Evolutionary conservation across 2,113 vertebrate species (phyloP).

Genomic region (Apteryx mantelli): DNA sequence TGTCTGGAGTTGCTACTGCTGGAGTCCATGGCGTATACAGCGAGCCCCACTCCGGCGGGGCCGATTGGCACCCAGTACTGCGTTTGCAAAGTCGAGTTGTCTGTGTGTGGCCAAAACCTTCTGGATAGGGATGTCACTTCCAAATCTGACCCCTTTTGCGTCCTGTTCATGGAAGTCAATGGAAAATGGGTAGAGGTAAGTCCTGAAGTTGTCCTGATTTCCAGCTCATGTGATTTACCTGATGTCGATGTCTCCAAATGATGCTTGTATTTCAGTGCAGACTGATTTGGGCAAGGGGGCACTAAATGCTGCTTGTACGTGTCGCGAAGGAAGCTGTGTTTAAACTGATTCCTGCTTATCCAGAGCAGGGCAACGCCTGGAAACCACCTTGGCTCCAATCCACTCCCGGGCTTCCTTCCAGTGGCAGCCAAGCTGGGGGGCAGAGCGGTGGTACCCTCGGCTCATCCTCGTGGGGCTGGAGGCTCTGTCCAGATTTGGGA

Average conservation of each 20-base stretch:
- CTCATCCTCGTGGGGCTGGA: too few relatives aligned
- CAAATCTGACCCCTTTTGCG: slow-evolving; percentile 98
- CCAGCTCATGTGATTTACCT: neutral
- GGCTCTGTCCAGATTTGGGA: neutral
- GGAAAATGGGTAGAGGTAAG: slow-evolving; percentile 96
- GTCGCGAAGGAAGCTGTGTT: too few relatives aligned
- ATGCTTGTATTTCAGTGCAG: neutral
- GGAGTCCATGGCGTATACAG: slow-evolving; percentile 87
- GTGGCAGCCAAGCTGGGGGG: too few relatives aligned
- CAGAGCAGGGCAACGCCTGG: too few relatives aligned
- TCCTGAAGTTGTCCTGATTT: neutral
- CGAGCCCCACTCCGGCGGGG: slow-evolving; percentile 45
- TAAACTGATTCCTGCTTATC: too few relatives aligned
- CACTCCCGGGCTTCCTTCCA: neutral
- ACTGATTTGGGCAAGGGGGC: neutral
- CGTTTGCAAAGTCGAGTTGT: slow-evolving; percentile 92
- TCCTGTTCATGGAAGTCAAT: slow-evolving; percentile 91
- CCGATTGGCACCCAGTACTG: slow-evolving; percentile 87
- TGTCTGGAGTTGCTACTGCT: slow-evolving; percentile 70
- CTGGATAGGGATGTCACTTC: slow-evolving; percentile 97
- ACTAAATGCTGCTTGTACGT: too few relatives aligned
- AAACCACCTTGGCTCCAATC: too few relatives aligned
- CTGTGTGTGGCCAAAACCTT: slow-evolving; percentile 87
- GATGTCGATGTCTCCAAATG: neutral
- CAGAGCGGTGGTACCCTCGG: neutral